Percentiles rank a stretch among this genome's conserved stretches.
Conservation (phyloP, 2,797 vertebrate species). For the Trachops cirrhosus region DNA sequence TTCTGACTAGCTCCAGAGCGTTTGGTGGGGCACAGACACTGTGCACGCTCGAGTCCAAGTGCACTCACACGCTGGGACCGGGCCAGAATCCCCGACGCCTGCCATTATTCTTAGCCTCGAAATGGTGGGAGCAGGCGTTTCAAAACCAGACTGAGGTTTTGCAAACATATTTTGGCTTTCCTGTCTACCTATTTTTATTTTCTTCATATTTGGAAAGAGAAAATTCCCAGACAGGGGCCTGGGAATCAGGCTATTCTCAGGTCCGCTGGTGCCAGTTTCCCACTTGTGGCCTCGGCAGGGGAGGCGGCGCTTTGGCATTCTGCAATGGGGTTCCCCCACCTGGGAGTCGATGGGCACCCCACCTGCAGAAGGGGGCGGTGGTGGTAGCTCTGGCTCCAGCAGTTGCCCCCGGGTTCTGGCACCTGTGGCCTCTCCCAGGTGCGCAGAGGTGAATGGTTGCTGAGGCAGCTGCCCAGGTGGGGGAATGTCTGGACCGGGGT, state of each 20-base stretch:
- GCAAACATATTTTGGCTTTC: constrained; percentile 72
- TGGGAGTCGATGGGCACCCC: neutral
- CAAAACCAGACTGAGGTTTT: constrained; percentile 67
- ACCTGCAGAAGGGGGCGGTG: neutral
- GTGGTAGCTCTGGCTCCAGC: neutral
- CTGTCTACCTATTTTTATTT: constrained; percentile 77
- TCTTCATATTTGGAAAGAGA: constrained; percentile 68
- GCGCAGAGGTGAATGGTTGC: neutral
- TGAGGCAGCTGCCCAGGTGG: neutral
- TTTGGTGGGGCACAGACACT: neutral
- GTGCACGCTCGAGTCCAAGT: neutral
- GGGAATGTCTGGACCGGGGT: neutral
- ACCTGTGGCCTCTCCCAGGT: neutral
- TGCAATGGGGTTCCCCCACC: neutral
- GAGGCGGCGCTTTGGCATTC: neutral
- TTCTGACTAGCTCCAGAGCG: constrained; percentile 44
- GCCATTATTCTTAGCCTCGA: constrained; percentile 73
- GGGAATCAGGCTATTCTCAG: constrained; percentile 63
- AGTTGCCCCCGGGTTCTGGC: neutral
- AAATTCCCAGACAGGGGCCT: constrained; percentile 73
- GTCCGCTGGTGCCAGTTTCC: neutral
- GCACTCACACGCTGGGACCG: constrained; percentile 48
- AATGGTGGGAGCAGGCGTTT: constrained; percentile 69
- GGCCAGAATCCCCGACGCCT: constrained; percentile 57
- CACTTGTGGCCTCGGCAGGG: neutral